Base-by-base conservation (phyloP, 2,113 vertebrate genomes). In the Arenaria interpres region DNA sequence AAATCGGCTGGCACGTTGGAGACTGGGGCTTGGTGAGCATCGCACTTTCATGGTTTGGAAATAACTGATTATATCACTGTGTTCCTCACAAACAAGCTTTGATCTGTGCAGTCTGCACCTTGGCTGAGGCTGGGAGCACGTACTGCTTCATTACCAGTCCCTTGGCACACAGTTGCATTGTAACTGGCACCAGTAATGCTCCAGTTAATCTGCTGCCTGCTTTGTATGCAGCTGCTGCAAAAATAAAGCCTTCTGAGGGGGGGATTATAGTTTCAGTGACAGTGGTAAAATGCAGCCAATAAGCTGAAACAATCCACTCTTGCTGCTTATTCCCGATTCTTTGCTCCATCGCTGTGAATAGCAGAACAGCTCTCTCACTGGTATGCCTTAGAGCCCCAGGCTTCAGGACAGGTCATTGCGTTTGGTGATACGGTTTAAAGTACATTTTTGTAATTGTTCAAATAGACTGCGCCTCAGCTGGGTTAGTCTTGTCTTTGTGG, bases 11-110 rank as follows among this genome's bases (percentile, higher is more conserved):
- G 99, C 98, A 98, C 0, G 32, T 99, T 4, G 98, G 99, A 37
- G 95, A 98, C 87, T 99, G 99, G 99, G 98, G 99, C 33, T 97
- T 99, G 97, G 99, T 99, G 96, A 99, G 99, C 86, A 43, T 66
- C 5, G 1, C 2, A 1, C 18, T 60, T 39, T 39, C 41, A 10
- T 17, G 30, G 46, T 37, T 91, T 0, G 0, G 60, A 32, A 77
- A 54, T 56, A 48, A 37, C 77, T 43, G 78, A 45, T 74, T 67
- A 32, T 60, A n/a, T 46, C 17, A 18, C 78, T 64, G 54, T 37
- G 54, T 82, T 91, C 43, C 57, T 94, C 19, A 3, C 59, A 91
- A 62, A 51, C 69, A 37, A 32, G 48, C 89, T 91, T 62, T 94
- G 79, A 81, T 63, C 45, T 0, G 0, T 73, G 81, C 67, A 79